Conservation (phyloP, 1,140 invertebrate species). For the Prorops nasuta region DNA sequence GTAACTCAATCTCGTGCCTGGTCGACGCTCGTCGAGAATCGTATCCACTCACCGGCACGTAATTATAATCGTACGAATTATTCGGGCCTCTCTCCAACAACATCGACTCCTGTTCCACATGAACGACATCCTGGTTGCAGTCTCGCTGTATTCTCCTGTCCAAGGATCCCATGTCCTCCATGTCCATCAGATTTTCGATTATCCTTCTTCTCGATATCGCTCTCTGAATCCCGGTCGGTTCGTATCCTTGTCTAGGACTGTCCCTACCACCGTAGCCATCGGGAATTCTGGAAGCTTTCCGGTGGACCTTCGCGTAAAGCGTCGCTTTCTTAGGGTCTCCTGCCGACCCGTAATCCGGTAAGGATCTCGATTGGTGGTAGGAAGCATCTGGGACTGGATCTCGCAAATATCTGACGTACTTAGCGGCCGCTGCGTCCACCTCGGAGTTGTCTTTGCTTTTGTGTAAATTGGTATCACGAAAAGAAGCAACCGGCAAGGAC, state of each 20-base stretch:
- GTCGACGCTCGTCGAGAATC: too few relatives aligned
- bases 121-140: constrained; percentile 10
- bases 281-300: constrained; percentile 15
- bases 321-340: constrained; percentile 12
- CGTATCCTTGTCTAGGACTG: constrained; percentile 17
- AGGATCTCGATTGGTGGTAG: constrained; percentile 7
- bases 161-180: constrained; percentile 21
- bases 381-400: constrained; percentile 21
- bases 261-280: constrained; percentile 19
- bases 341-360: constrained; percentile 14
- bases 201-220: constrained; percentile 46
- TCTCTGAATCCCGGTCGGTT: constrained; percentile 20
- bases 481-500: constrained; percentile 28
- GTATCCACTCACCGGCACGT: background rate
- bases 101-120: background rate
- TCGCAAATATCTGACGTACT: constrained; percentile 1
- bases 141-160: constrained; percentile 16
- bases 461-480: constrained; percentile 7
- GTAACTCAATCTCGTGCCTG: too few relatives aligned
- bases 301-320: constrained; percentile 26
- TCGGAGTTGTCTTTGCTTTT: constrained; percentile 6
- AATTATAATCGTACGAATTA: background rate
- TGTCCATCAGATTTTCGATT: constrained; percentile 37
- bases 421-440: constrained; percentile 13
- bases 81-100: background rate